Conservation (phyloP, 2,888 invertebrate genomes). For the Cephus sareptanus region DNA sequence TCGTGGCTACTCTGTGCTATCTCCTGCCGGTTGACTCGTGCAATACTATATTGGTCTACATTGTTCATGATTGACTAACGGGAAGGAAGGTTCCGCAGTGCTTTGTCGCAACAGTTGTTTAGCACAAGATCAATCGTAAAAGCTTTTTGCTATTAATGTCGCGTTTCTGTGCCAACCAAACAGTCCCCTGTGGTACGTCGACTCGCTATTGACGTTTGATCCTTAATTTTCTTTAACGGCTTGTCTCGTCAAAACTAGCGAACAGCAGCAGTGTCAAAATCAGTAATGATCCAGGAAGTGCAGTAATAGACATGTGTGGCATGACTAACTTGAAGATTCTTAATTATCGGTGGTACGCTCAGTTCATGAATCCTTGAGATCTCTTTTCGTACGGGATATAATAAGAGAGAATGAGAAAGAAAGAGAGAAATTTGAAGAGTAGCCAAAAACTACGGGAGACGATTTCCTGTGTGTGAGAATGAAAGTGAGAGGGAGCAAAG, state of each 20-base stretch:
- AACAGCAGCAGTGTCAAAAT: neutral
- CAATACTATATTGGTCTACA: neutral
- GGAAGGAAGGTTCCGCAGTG: neutral
- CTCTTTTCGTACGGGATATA: neutral
- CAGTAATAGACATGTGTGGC: neutral
- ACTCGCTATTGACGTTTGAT: neutral
- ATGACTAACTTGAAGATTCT: neutral
- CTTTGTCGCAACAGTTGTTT: conserved; percentile 16
- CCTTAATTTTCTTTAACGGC: neutral
- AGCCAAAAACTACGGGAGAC: neutral
- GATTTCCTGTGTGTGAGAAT: neutral
- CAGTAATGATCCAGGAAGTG: neutral
- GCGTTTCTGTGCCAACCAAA: conserved; percentile 2
- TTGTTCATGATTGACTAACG: neutral
- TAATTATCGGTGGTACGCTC: neutral
- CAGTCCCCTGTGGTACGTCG: neutral
- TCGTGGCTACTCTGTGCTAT: neutral
- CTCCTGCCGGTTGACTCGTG: neutral
- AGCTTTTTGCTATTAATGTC: conserved; percentile 29
- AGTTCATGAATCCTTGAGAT: neutral
- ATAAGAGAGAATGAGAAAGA: neutral
- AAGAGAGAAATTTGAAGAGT: neutral
- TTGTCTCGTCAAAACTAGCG: neutral
- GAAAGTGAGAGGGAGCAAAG: neutral
- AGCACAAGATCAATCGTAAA: conserved; percentile 28